These are phyloP conservation scores for Caenorhabditis plicata DNA, from an alignment of 2,888 invertebrate genomes.

Conservation along the genomic window DNA sequence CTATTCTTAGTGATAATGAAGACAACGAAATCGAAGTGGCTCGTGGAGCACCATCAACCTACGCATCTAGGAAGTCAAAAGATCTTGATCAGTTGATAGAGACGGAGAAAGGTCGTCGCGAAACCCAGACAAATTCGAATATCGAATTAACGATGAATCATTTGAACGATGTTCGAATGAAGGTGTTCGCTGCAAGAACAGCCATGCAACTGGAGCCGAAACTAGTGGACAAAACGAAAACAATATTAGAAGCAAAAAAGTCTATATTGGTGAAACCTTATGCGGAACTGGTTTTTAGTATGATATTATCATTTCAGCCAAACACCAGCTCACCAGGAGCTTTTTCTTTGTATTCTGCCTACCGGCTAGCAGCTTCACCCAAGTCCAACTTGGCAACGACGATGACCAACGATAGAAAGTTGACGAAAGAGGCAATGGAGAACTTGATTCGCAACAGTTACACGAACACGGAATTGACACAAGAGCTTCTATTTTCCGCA, in stretches of 20 bases:
- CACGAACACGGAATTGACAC: slow-evolving; percentile 35
- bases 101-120: neutral
- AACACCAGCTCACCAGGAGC: slow-evolving; percentile 33
- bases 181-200: slow-evolving; percentile 46
- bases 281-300: neutral
- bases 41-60: slow-evolving; percentile 19
- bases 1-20: neutral
- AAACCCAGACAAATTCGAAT: neutral
- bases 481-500: slow-evolving; percentile 41
- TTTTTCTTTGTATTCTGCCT: slow-evolving; percentile 35
- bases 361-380: slow-evolving; percentile 21
- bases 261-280: slow-evolving; percentile 6
- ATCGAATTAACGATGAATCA: slow-evolving; percentile 20
- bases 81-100: slow-evolving; percentile 22
- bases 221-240: slow-evolving; percentile 29
- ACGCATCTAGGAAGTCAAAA: slow-evolving; percentile 15
- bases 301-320: neutral
- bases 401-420: slow-evolving; percentile 13
- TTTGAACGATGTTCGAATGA: slow-evolving; percentile 40
- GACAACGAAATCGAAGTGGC: slow-evolving; percentile 32
- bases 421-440: slow-evolving; percentile 40
- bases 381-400: slow-evolving; percentile 10
- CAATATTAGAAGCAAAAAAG: slow-evolving; percentile 20
- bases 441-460: slow-evolving; percentile 35
- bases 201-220: slow-evolving; percentile 46